A percentile compares a stretch with the other conserved stretches of the same genome.
Evolutionary conservation across 2,797 vertebrate genomes (phyloP).

Genomic region (Calcarius lapponicus): DNA sequence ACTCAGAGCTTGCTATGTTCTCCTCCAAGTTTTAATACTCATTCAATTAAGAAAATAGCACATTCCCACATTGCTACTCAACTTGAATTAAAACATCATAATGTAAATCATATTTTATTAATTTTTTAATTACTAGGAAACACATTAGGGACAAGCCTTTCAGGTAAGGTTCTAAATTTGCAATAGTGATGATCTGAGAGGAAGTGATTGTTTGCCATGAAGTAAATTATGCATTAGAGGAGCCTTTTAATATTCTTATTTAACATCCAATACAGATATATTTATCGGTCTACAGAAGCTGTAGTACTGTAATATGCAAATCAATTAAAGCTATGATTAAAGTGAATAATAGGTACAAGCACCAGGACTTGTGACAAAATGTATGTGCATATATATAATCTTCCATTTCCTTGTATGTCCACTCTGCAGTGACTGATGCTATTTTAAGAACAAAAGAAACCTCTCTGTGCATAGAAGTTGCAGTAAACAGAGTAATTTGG

Average conservation of each 20-base stretch:
- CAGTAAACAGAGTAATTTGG: constrained; percentile 12
- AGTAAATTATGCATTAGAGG: constrained; percentile 42
- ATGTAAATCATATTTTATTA: constrained; percentile 47
- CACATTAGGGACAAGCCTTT: constrained; percentile 29
- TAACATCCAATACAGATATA: constrained; percentile 39
- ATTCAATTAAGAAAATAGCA: constrained; percentile 32
- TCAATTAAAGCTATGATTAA: constrained; percentile 68
- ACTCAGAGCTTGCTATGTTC: neutral
- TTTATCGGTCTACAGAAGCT: constrained; percentile 11
- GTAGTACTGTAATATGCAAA: constrained; percentile 17
- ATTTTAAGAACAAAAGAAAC: constrained; percentile 34
- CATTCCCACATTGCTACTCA: constrained; percentile 17
- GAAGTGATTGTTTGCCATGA: constrained; percentile 32
- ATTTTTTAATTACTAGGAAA: constrained; percentile 55
- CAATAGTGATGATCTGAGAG: constrained; percentile 37
- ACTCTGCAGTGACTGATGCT: neutral
- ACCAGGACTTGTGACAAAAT: neutral
- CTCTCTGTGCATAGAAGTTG: neutral
- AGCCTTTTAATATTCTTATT: constrained; percentile 45
- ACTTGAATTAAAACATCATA: constrained; percentile 36
- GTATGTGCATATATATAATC: neutral
- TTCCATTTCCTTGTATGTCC: neutral
- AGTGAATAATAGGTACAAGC: neutral
- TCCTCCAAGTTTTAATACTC: neutral
- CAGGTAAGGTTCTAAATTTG: constrained; percentile 42